A percentile compares a stretch with the other conserved stretches of the same genome.
These are phyloP conservation scores for Acanthornis magna DNA, from an alignment of 2,797 vertebrate genomes.

Conservation along the genomic window DNA sequence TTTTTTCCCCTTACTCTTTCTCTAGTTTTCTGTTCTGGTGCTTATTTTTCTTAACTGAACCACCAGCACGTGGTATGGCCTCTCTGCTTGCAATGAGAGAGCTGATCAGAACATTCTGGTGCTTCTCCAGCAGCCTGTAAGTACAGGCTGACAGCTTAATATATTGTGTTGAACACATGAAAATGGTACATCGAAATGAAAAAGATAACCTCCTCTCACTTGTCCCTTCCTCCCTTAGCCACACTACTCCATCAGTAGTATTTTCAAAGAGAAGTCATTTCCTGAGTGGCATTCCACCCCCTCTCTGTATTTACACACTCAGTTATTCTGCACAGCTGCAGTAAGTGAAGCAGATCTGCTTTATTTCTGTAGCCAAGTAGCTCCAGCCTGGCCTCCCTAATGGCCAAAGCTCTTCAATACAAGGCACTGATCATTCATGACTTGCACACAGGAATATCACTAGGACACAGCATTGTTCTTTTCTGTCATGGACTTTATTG, in stretches of 20 bases:
- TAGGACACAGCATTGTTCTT: neutral
- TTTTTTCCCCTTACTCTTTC: neutral
- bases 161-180: neutral
- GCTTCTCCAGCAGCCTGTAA: neutral
- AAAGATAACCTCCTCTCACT: neutral
- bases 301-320: neutral
- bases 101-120: neutral
- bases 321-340: neutral
- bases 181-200: neutral
- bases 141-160: neutral
- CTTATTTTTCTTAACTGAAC: neutral
- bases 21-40: neutral
- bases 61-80: neutral
- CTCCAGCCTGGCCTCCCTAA: neutral
- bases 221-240: neutral
- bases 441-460: neutral
- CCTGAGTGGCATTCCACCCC: too few relatives aligned
- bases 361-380: neutral
- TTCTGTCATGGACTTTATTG: neutral
- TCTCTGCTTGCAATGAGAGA: neutral
- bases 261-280: neutral
- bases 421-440: neutral
- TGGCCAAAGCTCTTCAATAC: neutral
- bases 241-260: neutral
- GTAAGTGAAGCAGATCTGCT: neutral